Evolutionary conservation across 2,113 vertebrate genomes (phyloP).

Genomic region (Balaenoptera acutorostrata): DNA sequence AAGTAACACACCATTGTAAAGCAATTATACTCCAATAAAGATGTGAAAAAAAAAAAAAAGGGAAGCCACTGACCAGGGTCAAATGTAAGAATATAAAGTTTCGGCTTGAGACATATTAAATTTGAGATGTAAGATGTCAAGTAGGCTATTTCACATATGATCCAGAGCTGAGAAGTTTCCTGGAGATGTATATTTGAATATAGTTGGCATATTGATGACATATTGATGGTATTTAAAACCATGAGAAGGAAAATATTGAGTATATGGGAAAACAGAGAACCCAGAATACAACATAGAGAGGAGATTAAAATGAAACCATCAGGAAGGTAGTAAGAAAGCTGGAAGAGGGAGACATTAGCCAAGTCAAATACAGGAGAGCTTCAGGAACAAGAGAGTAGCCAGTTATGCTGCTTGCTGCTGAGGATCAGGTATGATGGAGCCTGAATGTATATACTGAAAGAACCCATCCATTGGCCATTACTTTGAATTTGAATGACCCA

Average conservation of each 20-base stretch:
- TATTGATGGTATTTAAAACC: not conserved
- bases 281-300: not conserved
- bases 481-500: not conserved
- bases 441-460: not conserved
- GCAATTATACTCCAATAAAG: too few species aligned
- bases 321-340: not conserved
- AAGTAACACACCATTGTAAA: too few species aligned
- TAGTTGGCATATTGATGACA: not conserved
- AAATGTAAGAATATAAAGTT: not conserved
- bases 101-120: not conserved
- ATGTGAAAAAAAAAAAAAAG: not conserved
- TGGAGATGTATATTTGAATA: not conserved
- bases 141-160: not conserved
- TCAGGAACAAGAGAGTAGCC: not conserved
- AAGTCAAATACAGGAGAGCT: not conserved
- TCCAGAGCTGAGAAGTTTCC: not conserved
- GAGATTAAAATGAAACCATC: not conserved
- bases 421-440: not conserved
- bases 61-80: rapidly evolving
- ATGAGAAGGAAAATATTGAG: not conserved
- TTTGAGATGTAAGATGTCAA: not conserved
- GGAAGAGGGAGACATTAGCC: not conserved
- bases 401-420: not conserved
- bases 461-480: not conserved
- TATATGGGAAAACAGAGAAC: not conserved